Evolutionary conservation across 2,113 vertebrate species (phyloP).

Genomic region (Rhinopomastus cyanomelas): DNA sequence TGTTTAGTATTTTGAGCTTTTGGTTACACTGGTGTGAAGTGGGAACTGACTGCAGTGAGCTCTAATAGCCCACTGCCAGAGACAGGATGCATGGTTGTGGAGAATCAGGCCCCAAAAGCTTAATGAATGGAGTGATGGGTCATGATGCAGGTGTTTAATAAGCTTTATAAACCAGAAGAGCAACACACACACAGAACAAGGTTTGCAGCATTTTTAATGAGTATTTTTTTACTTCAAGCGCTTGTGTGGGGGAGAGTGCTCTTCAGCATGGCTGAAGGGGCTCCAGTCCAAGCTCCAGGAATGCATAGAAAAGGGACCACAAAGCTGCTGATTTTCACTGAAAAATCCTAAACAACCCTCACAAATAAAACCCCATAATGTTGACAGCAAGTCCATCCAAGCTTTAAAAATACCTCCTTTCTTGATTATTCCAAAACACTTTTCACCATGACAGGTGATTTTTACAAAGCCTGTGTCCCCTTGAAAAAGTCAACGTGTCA

Average conservation of each 20-base stretch:
- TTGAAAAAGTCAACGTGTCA: not conserved
- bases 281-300: not conserved
- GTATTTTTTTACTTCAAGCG: not conserved
- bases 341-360: not conserved
- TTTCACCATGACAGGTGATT: not conserved
- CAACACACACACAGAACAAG: not conserved
- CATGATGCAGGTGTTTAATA: conserved; percentile 13
- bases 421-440: not conserved
- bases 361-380: not conserved
- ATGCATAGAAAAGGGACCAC: not conserved
- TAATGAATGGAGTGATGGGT: conserved; percentile 9
- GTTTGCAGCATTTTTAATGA: conserved; percentile 28
- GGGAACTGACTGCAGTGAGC: not conserved
- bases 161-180: not conserved
- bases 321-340: not conserved
- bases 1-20: not conserved
- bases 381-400: not conserved
- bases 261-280: not conserved
- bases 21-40: not conserved
- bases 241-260: not conserved
- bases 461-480: not conserved
- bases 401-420: not conserved
- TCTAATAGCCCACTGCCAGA: not conserved
- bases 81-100: not conserved
- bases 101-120: not conserved